Conservation (phyloP, 1,140 invertebrate genomes). For the Leptinotarsa defecta region DNA sequence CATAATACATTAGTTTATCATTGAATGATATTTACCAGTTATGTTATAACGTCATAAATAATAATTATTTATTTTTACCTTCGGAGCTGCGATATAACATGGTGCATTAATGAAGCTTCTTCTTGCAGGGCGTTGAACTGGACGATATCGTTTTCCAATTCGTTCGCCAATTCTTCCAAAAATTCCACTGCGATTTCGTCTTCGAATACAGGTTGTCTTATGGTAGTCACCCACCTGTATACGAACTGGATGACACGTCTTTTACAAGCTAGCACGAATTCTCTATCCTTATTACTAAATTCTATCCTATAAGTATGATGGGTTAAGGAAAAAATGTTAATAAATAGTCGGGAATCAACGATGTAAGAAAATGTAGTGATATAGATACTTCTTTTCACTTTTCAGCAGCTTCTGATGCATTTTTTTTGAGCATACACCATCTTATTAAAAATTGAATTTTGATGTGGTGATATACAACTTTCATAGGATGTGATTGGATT, state of each 20-base stretch:
- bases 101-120: slow-evolving; percentile 69
- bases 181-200: slow-evolving; percentile 73
- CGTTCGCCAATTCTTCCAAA: slow-evolving; percentile 73
- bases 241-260: slow-evolving; percentile 80
- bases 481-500: too few relatives aligned
- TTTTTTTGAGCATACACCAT: too few relatives aligned
- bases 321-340: slow-evolving; percentile 58
- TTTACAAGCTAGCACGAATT: slow-evolving; percentile 76
- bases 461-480: too few relatives aligned
- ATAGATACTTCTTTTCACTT: too few relatives aligned
- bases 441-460: too few relatives aligned
- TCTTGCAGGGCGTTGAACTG: slow-evolving; percentile 63
- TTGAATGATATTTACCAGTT: too few relatives aligned
- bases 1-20: too few relatives aligned
- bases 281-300: slow-evolving; percentile 66
- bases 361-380: too few relatives aligned
- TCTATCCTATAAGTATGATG: slow-evolving; percentile 64
- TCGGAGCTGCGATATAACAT: slow-evolving; percentile 66
- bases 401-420: too few relatives aligned
- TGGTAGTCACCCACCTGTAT: slow-evolving; percentile 75
- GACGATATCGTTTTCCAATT: slow-evolving; percentile 68
- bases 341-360: background rate
- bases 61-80: slow-evolving; percentile 50
- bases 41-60: too few relatives aligned
- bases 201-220: slow-evolving; percentile 75